A percentile compares a stretch with the other conserved stretches of the same genome.
phyloP scores from a whole-genome alignment of 2,113 vertebrate species.

The Paramormyrops kingsleyae region DNA sequence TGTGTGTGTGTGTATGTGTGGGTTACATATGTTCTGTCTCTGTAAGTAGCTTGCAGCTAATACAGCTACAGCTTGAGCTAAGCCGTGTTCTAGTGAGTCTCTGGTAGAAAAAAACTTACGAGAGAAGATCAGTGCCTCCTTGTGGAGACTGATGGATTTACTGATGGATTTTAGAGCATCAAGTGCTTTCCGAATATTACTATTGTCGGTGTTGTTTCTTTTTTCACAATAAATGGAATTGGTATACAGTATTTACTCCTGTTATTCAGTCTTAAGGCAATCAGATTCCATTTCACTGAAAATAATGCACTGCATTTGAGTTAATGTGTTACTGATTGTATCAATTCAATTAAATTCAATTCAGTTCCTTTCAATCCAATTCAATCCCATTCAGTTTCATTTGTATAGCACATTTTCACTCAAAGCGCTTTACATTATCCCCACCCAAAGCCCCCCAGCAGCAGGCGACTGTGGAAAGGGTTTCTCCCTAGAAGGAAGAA shows the following conservation, averaged over 20 bases:
- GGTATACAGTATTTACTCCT: neutral
- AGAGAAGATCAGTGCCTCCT: conserved; percentile 11
- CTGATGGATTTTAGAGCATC: neutral
- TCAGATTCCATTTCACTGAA: neutral
- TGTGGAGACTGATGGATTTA: neutral
- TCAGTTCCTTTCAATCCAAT: too few species aligned
- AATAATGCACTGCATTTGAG: neutral
- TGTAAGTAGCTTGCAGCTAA: neutral
- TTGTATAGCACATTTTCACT: too few species aligned
- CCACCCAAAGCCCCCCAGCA: too few species aligned
- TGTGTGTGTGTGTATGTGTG: neutral
- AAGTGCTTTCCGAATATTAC: neutral
- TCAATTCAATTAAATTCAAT: neutral
- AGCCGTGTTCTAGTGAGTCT: neutral
- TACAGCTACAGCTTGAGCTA: neutral
- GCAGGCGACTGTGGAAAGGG: too few species aligned
- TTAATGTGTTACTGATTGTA: neutral
- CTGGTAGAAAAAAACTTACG: neutral
- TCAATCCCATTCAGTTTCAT: too few species aligned
- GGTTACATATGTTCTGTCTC: neutral
- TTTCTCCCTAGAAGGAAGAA: too few species aligned
- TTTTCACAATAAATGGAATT: neutral
- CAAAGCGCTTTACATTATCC: too few species aligned
- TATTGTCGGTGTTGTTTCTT: neutral
- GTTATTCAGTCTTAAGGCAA: neutral